Evolutionary conservation across 1,140 invertebrate species (phyloP).

Genomic region (Drosophila watanabei): DNA sequence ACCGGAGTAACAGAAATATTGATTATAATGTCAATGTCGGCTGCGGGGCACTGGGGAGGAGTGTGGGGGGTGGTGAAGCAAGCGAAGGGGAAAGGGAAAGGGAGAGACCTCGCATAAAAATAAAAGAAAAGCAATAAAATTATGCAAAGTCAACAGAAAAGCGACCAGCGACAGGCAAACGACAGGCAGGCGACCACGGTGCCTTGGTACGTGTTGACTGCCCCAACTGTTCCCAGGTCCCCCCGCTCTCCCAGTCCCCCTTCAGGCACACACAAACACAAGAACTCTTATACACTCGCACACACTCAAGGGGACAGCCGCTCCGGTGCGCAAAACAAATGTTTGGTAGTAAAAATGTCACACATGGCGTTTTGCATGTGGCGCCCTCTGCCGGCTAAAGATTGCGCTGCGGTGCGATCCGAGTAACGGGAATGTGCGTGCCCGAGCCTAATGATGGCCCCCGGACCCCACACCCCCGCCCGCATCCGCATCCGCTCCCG

Average conservation of each 20-base stretch:
- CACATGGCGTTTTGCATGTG: conserved; percentile 81
- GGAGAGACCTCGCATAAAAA: conserved; percentile 67
- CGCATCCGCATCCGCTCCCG: not conserved
- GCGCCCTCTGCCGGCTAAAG: conserved; percentile 25
- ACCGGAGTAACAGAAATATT: conserved; percentile 74
- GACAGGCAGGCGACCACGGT: conserved; percentile 55
- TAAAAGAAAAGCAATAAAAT: conserved; percentile 84
- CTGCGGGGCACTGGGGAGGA: not conserved
- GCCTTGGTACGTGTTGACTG: conserved; percentile 74
- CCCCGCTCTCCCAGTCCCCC: not conserved
- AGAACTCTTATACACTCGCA: not conserved
- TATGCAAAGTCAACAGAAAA: conserved; percentile 84
- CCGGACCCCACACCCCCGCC: not conserved
- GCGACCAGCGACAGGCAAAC: conserved; percentile 60
- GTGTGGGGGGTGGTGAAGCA: not conserved
- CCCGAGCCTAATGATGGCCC: conserved; percentile 73
- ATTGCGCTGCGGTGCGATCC: not conserved
- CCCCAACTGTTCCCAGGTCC: conserved; percentile 4
- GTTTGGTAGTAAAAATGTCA: conserved; percentile 83
- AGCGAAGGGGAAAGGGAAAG: conserved; percentile 47
- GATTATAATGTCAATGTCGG: conserved; percentile 82
- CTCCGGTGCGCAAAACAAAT: conserved; percentile 75
- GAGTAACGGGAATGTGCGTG: conserved; percentile 66
- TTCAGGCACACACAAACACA: not conserved
- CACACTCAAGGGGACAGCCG: conserved; percentile 17